phyloP scores from a whole-genome alignment of 2,888 invertebrate species.

The Syrista parreyssii region DNA sequence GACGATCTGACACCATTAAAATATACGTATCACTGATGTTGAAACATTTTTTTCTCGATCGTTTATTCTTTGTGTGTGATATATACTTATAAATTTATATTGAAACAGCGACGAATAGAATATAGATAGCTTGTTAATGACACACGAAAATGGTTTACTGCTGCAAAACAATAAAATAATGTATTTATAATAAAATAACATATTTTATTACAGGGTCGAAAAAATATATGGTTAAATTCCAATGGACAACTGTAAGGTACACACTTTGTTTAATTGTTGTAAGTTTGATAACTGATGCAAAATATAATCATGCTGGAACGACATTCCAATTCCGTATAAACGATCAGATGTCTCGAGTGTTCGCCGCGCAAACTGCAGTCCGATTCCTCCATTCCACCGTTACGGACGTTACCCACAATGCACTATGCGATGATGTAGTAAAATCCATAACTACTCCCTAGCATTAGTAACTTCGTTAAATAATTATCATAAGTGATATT shows the following conservation, averaged over 20 bases:
- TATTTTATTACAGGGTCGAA: slow-evolving; percentile 33
- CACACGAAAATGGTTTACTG: background rate
- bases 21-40: background rate
- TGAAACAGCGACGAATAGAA: background rate
- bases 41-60: background rate
- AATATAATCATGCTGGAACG: background rate
- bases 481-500: slow-evolving; percentile 7
- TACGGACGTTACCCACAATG: slow-evolving; percentile 39
- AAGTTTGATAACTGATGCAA: background rate
- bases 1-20: background rate
- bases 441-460: slow-evolving; percentile 48
- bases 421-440: slow-evolving; percentile 44
- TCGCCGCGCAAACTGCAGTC: slow-evolving; percentile 39
- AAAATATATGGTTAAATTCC: slow-evolving; percentile 43
- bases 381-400: slow-evolving; percentile 43
- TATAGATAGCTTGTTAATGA: background rate
- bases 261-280: background rate
- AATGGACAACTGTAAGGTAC: background rate
- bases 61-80: background rate
- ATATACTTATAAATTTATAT: background rate
- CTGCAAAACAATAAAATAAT: slow-evolving; percentile 27
- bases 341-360: slow-evolving; percentile 16
- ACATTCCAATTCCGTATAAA: slow-evolving; percentile 8
- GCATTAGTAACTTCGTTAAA: slow-evolving; percentile 9
- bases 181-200: slow-evolving; percentile 32